Evolutionary conservation across 2,113 vertebrate genomes (phyloP).

Genomic region (Rhadina sibilatrix): DNA sequence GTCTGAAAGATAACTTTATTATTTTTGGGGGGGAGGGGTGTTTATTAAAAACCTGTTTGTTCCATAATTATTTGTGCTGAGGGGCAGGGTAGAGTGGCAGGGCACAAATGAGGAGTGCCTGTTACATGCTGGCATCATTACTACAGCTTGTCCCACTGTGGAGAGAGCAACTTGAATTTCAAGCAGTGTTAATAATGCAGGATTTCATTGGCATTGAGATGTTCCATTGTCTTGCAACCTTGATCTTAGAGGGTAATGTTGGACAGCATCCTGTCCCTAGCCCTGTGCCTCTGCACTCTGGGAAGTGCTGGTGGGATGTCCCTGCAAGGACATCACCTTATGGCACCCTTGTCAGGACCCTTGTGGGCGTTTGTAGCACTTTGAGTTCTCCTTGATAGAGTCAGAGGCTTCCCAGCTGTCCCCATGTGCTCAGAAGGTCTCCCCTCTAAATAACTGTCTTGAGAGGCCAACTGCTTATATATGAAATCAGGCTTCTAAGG

Average conservation of each 20-base stretch:
- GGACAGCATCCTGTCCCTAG: background rate
- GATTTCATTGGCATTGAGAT: background rate
- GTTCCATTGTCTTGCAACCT: background rate
- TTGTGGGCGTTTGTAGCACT: fast-evolving
- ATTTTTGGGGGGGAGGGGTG: fast-evolving
- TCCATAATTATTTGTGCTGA: background rate
- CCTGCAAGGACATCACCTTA: background rate
- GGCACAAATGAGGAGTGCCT: background rate
- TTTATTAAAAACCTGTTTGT: background rate
- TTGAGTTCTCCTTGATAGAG: background rate
- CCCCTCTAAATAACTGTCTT: background rate
- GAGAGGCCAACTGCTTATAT: background rate
- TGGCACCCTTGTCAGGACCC: background rate
- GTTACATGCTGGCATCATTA: background rate
- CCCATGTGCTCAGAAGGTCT: fast-evolving
- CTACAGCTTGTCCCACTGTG: fast-evolving
- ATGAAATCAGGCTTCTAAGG: background rate
- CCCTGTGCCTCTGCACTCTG: background rate
- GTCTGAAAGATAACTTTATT: background rate
- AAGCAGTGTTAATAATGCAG: background rate
- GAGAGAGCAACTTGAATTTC: conserved; percentile 6
- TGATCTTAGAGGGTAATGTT: background rate
- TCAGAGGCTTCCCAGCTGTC: background rate
- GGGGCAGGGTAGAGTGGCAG: background rate
- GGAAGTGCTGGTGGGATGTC: background rate